Conservation (phyloP, 2,113 vertebrate species). For the Isichthys henryi region DNA sequence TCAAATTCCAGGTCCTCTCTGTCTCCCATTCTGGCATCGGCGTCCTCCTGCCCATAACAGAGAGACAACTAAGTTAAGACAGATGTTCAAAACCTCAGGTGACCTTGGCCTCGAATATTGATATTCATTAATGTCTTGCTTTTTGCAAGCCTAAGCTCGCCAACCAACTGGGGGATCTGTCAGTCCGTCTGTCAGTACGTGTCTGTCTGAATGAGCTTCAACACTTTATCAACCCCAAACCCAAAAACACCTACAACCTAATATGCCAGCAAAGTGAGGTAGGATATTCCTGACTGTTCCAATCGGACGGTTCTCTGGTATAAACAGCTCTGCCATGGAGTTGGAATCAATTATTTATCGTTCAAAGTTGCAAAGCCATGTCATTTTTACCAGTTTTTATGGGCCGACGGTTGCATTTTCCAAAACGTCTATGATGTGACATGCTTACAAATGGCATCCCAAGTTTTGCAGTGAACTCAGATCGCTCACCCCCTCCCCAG, state of each 20-base stretch:
- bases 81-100: neutral
- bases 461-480: neutral
- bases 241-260: neutral
- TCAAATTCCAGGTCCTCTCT: neutral
- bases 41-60: neutral
- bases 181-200: neutral
- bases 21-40: neutral
- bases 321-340: neutral
- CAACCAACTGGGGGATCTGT: neutral
- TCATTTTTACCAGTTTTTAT: neutral
- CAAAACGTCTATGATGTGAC: neutral
- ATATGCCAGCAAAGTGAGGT: neutral
- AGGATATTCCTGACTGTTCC: neutral
- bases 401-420: slow-evolving; percentile 38
- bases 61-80: neutral
- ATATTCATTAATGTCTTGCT: neutral
- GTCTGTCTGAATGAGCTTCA: neutral
- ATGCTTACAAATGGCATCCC: neutral
- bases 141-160: neutral
- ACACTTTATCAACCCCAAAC: neutral
- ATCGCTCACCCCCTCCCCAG: neutral
- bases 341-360: neutral
- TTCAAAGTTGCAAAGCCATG: neutral
- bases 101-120: neutral
- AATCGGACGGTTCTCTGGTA: neutral